These are phyloP conservation scores for Lycaena phlaeas DNA, from an alignment of 2,888 invertebrate genomes.

Conservation along the genomic window DNA sequence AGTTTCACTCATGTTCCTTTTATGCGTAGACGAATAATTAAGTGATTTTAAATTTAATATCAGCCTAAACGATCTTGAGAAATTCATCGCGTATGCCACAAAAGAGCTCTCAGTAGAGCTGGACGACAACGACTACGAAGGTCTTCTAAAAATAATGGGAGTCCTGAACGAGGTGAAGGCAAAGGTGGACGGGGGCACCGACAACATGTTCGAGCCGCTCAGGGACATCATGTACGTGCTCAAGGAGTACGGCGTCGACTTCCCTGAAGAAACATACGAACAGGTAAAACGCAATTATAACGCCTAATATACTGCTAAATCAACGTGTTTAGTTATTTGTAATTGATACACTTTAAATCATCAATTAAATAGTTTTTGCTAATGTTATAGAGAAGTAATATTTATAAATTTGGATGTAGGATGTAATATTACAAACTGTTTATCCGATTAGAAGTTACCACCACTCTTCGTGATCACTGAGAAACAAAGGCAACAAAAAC, in stretches of 20 bases:
- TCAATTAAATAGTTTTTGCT: too few relatives aligned
- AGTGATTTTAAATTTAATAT: slow-evolving; percentile 18
- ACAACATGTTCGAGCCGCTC: slow-evolving; percentile 91
- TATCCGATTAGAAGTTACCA: too few relatives aligned
- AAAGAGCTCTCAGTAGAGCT: slow-evolving; percentile 80
- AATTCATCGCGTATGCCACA: slow-evolving; percentile 84
- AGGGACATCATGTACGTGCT: slow-evolving; percentile 89
- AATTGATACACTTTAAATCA: too few relatives aligned
- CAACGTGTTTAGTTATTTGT: background rate
- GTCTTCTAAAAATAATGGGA: slow-evolving; percentile 86
- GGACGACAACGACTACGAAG: slow-evolving; percentile 89
- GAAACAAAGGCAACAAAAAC: too few relatives aligned
- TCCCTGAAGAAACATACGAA: slow-evolving; percentile 83
- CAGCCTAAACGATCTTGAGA: slow-evolving; percentile 82
- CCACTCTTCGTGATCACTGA: too few relatives aligned
- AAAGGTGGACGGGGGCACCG: slow-evolving; percentile 76
- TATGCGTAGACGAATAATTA: too few relatives aligned
- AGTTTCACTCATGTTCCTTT: too few relatives aligned
- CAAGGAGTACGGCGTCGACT: slow-evolving; percentile 88
- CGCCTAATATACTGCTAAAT: too few relatives aligned
- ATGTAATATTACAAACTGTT: too few relatives aligned
- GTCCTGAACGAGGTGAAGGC: slow-evolving; percentile 88
- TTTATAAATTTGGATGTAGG: too few relatives aligned
- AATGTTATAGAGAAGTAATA: too few relatives aligned
- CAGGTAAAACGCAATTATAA: slow-evolving; percentile 73